Conservation (phyloP, 2,113 vertebrate genomes). For the Acanthochromis polyacanthus region DNA sequence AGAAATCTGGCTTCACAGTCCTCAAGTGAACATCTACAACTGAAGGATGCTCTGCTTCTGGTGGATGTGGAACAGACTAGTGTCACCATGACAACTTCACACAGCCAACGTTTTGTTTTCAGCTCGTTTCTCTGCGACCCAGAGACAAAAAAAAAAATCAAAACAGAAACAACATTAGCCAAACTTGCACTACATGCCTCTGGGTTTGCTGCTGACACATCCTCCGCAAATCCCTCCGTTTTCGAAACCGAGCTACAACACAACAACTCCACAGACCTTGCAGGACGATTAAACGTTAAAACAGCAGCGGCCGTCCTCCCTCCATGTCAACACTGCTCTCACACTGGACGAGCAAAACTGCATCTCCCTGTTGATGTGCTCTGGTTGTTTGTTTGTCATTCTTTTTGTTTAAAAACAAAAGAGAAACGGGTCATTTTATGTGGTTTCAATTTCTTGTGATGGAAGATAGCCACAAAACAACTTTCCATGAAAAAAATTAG, state of each 20-base stretch:
- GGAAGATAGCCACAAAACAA: too few species aligned
- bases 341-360: constrained; percentile 83
- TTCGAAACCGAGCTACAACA: constrained; percentile 62
- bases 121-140: too few species aligned
- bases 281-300: constrained; percentile 72
- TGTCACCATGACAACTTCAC: too few species aligned
- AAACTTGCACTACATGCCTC: constrained; percentile 85
- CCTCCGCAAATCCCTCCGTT: constrained; percentile 68
- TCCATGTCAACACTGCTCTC: constrained; percentile 81
- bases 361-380: constrained; percentile 76
- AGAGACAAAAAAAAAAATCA: constrained; percentile 34
- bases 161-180: constrained; percentile 77
- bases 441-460: too few species aligned
- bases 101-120: too few species aligned
- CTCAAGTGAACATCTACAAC: too few species aligned
- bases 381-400: constrained; percentile 64
- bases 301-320: constrained; percentile 67
- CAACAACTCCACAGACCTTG: constrained; percentile 66
- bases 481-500: too few species aligned
- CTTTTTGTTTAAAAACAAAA: constrained; percentile 68
- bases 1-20: too few species aligned
- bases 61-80: too few species aligned
- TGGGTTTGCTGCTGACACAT: constrained; percentile 76
- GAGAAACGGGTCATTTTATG: too few species aligned
- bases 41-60: too few species aligned